These are phyloP conservation scores for Flexamia atlantica DNA, from an alignment of 2,888 invertebrate species.

Conservation along the genomic window DNA sequence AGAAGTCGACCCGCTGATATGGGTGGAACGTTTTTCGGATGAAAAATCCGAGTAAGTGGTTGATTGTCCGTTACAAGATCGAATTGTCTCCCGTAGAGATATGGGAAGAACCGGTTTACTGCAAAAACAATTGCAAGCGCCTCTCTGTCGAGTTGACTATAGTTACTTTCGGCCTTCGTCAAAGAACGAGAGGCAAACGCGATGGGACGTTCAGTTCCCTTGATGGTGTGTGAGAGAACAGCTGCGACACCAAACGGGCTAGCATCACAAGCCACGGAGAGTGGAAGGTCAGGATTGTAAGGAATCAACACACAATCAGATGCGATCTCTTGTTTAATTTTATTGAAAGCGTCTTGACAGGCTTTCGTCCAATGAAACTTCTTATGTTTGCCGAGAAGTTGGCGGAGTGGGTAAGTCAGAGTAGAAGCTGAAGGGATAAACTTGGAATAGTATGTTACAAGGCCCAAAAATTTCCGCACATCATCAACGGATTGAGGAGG, in stretches of 20 bases:
- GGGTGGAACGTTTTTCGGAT: too few relatives aligned
- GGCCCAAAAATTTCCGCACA: background rate
- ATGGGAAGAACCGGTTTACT: background rate
- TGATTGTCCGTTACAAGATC: too few relatives aligned
- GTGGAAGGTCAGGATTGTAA: constrained; percentile 67
- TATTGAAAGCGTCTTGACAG: background rate
- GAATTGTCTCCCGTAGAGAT: too few relatives aligned
- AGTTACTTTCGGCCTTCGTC: constrained; percentile 69
- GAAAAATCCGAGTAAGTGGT: too few relatives aligned
- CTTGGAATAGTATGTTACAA: constrained; percentile 42
- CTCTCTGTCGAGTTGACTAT: constrained; percentile 29
- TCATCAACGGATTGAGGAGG: background rate
- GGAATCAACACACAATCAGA: constrained; percentile 66
- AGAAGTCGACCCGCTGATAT: too few relatives aligned
- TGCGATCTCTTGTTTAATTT: background rate
- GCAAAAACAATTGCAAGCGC: constrained; percentile 6
- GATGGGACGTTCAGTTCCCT: constrained; percentile 64
- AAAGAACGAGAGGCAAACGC: constrained; percentile 68
- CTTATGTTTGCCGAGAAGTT: constrained; percentile 8
- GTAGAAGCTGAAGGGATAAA: constrained; percentile 27
- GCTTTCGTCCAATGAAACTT: constrained; percentile 27
- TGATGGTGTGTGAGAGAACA: constrained; percentile 63
- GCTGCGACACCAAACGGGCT: constrained; percentile 64
- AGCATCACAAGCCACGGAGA: constrained; percentile 66
- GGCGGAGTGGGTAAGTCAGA: constrained; percentile 23